Percentiles rank a stretch among this genome's conserved stretches.
phyloP scores from a whole-genome alignment of 2,113 vertebrate species.

The Naja naja region DNA sequence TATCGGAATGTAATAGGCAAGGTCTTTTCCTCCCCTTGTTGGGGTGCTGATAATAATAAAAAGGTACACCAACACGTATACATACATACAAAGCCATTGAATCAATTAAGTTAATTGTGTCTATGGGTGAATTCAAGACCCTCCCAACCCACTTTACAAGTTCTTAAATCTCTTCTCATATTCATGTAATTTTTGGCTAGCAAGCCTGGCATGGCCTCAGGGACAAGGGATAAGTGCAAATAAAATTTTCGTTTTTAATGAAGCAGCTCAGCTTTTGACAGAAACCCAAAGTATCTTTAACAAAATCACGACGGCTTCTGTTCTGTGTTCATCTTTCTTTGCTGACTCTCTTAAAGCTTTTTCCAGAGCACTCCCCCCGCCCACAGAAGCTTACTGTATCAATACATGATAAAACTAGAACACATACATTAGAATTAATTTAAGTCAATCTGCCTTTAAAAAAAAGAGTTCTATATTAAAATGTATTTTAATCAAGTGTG shows the following conservation, averaged over 20 bases:
- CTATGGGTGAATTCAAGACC: not conserved
- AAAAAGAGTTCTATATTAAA: not conserved
- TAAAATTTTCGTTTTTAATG: constrained; percentile 29
- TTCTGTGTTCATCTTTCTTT: not conserved
- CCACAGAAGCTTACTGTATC: constrained; percentile 32
- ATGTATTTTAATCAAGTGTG: not conserved
- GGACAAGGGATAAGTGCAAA: constrained; percentile 36
- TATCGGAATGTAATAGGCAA: not conserved
- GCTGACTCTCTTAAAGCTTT: constrained; percentile 17
- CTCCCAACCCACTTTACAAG: constrained; percentile 26
- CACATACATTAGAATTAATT: not conserved
- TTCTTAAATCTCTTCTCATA: constrained; percentile 44
- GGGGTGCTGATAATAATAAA: constrained; percentile 34
- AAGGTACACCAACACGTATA: not conserved
- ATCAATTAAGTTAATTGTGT: not conserved
- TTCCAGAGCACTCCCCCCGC: not conserved
- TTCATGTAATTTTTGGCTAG: constrained; percentile 12
- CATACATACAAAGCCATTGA: not conserved
- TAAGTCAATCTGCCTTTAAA: not conserved
- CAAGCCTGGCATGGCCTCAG: constrained; percentile 41
- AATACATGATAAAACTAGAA: constrained; percentile 12
- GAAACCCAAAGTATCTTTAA: constrained; percentile 36
- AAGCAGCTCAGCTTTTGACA: constrained; percentile 10
- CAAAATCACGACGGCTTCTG: constrained; percentile 23
- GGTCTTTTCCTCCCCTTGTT: constrained; percentile 11